Conservation (phyloP, 2,888 invertebrate species). For the Rhagium mordax region DNA sequence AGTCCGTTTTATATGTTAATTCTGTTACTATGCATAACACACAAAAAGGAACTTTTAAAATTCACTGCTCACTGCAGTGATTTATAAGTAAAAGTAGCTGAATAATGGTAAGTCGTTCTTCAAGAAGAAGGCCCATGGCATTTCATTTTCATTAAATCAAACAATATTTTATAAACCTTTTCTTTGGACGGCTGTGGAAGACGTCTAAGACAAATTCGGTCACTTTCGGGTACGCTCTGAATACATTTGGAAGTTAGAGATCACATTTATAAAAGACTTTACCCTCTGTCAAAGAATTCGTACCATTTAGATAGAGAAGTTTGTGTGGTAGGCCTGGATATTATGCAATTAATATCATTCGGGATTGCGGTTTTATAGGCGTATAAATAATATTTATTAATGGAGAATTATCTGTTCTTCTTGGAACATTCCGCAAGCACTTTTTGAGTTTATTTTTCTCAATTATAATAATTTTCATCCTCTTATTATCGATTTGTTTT, state of each 20-base stretch:
- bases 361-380: not conserved
- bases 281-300: constrained; percentile 37
- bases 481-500: no score
- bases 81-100: constrained; percentile 45
- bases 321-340: not conserved
- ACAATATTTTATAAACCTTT: constrained; percentile 66
- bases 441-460: not conserved
- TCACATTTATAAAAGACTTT: constrained; percentile 59
- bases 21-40: constrained; percentile 25
- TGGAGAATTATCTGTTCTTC: not conserved
- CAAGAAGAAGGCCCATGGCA: constrained; percentile 56
- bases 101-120: constrained; percentile 56
- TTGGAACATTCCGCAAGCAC: not conserved
- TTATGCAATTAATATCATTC: constrained; percentile 19
- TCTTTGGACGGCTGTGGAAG: constrained; percentile 60
- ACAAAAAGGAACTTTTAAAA: constrained; percentile 28
- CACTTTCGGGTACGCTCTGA: constrained; percentile 53
- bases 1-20: constrained; percentile 36
- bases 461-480: no score
- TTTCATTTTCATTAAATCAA: constrained; percentile 66
- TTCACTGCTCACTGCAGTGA: constrained; percentile 24
- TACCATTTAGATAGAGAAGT: constrained; percentile 29
- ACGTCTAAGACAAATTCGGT: constrained; percentile 63
- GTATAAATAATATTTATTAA: not conserved
- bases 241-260: constrained; percentile 55